phyloP scores from a whole-genome alignment of 2,888 invertebrate species.

The Melangyna quadrimaculata region DNA sequence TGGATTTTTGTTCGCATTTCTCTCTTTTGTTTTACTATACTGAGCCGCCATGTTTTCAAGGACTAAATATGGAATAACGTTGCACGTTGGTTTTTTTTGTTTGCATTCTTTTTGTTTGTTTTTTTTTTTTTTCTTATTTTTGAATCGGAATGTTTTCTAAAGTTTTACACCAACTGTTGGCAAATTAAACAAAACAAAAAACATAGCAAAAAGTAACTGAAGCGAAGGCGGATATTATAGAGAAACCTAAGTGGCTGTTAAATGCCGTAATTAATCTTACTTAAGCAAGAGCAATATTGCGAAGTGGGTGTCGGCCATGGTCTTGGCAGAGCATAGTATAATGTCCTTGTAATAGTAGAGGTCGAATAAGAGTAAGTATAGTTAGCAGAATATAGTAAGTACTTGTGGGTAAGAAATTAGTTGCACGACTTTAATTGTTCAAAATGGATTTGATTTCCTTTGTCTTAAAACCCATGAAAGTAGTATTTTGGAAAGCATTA shows the following conservation, averaged over 20 bases:
- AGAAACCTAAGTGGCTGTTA: slow-evolving; percentile 68
- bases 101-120: slow-evolving; percentile 13
- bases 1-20: slow-evolving; percentile 16
- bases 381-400: background rate
- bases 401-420: background rate
- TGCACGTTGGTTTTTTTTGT: slow-evolving; percentile 23
- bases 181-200: background rate
- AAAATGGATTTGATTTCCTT: background rate
- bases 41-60: slow-evolving; percentile 41
- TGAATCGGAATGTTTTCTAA: slow-evolving; percentile 45
- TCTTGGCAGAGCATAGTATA: background rate
- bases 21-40: background rate
- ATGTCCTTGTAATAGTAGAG: slow-evolving; percentile 25
- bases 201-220: background rate
- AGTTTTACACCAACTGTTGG: slow-evolving; percentile 44
- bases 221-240: slow-evolving; percentile 8
- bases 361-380: background rate
- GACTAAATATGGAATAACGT: slow-evolving; percentile 43
- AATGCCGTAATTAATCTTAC: slow-evolving; percentile 72
- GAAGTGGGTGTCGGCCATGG: slow-evolving; percentile 51
- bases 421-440: background rate
- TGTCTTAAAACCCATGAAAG: background rate
- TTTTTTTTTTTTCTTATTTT: slow-evolving; percentile 9
- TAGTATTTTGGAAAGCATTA: background rate
- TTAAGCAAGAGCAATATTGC: slow-evolving; percentile 60